These are phyloP conservation scores for Nephrotoma appendiculata DNA, from an alignment of 2,888 invertebrate genomes.

Conservation along the genomic window DNA sequence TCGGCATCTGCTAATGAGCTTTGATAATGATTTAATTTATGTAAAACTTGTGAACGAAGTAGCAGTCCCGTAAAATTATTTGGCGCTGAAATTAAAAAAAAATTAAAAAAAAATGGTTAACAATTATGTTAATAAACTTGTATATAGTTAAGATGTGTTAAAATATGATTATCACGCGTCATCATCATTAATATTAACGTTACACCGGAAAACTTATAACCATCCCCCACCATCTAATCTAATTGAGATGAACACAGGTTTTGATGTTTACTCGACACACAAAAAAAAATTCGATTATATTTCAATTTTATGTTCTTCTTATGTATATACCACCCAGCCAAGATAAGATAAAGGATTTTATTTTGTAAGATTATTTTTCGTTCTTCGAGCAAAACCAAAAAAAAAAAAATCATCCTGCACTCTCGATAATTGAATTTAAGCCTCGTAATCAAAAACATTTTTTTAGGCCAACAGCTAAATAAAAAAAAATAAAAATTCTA, in stretches of 20 bases:
- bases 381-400: background rate
- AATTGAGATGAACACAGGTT: background rate
- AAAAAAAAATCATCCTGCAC: background rate
- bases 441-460: background rate
- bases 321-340: background rate
- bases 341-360: background rate
- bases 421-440: background rate
- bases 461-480: background rate
- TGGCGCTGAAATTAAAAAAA: slow-evolving; percentile 38
- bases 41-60: slow-evolving; percentile 46
- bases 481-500: background rate
- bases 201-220: no score
- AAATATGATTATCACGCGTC: background rate
- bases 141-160: background rate
- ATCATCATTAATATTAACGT: no score
- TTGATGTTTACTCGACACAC: background rate
- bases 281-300: background rate
- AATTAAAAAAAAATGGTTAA: slow-evolving; percentile 2
- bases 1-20: slow-evolving; percentile 53
- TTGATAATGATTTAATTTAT: slow-evolving; percentile 41
- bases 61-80: slow-evolving; percentile 46
- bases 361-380: background rate
- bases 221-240: no score
- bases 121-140: background rate
- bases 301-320: background rate